These are phyloP conservation scores for Mantis religiosa DNA, from an alignment of 2,888 invertebrate species.

Conservation along the genomic window DNA sequence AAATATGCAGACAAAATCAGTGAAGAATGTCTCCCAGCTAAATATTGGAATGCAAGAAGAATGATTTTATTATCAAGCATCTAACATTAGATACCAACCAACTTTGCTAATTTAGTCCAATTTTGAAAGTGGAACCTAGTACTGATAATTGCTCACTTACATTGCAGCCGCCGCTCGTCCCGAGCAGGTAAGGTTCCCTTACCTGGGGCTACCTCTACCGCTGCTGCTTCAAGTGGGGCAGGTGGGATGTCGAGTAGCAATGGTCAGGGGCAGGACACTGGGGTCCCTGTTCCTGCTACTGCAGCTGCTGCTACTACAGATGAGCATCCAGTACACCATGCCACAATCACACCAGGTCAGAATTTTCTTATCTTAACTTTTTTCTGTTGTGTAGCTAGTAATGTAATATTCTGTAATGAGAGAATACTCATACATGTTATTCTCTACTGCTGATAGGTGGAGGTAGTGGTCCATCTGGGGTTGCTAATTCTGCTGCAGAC, in stretches of 20 bases:
- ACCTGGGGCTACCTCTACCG: constrained; percentile 29
- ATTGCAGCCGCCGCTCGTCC: constrained; percentile 48
- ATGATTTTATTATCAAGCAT: no score
- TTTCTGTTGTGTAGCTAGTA: no score
- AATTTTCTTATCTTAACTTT: no score
- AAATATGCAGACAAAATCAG: no score
- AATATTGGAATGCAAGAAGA: no score
- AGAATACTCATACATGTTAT: no score
- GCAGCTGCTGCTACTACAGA: constrained; percentile 17
- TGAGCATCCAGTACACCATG: constrained; percentile 1
- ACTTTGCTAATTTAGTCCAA: constrained; percentile 46
- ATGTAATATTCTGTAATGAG: no score
- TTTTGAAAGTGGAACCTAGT: constrained; percentile 38
- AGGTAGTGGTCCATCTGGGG: constrained; percentile 45
- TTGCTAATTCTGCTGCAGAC: constrained; percentile 52
- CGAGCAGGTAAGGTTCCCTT: constrained; percentile 42
- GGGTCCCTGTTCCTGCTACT: constrained; percentile 15
- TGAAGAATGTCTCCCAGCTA: no score
- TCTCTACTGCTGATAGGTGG: constrained; percentile 40
- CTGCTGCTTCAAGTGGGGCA: constrained; percentile 26
- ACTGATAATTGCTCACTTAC: neutral
- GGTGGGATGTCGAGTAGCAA: constrained; percentile 18
- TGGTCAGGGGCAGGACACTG: constrained; percentile 21
- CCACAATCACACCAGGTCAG: neutral
- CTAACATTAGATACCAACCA: no score